Percentiles rank a stretch among this genome's conserved stretches.
phyloP scores from a whole-genome alignment of 2,888 invertebrate species.

The Automeris io region DNA sequence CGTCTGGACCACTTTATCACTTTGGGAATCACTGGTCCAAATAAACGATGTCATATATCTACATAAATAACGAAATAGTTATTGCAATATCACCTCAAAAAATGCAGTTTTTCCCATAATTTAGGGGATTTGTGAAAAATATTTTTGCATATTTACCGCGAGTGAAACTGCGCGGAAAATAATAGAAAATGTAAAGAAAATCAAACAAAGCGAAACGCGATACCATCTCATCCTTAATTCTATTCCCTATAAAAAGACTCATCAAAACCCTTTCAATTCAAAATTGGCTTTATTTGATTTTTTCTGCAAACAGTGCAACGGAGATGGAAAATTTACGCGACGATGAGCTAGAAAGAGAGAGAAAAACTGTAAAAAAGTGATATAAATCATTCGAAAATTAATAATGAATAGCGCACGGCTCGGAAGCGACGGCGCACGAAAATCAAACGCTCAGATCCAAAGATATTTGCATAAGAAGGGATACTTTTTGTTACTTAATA shows the following conservation, averaged over 20 bases:
- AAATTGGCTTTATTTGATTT: constrained; percentile 60
- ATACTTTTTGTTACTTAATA: constrained; percentile 39
- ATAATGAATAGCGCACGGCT: constrained; percentile 62
- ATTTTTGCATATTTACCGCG: too few relatives aligned
- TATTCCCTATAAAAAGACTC: constrained; percentile 41
- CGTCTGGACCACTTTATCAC: too few relatives aligned
- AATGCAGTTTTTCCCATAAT: too few relatives aligned
- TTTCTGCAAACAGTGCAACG: constrained; percentile 17
- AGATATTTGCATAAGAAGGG: constrained; percentile 67
- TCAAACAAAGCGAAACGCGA: constrained; percentile 1
- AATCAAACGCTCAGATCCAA: constrained; percentile 63
- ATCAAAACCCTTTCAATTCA: constrained; percentile 43
- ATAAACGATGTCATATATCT: too few relatives aligned
- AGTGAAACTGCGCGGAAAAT: too few relatives aligned
- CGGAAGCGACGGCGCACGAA: constrained; percentile 45
- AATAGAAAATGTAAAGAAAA: too few relatives aligned
- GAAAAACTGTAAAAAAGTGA: constrained; percentile 32
- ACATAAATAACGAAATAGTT: too few relatives aligned
- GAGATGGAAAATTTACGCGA: background rate
- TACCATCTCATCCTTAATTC: constrained; percentile 48
- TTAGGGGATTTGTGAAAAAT: too few relatives aligned
- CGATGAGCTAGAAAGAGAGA: constrained; percentile 13
- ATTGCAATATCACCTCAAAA: too few relatives aligned
- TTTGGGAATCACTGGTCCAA: too few relatives aligned
- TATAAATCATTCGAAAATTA: constrained; percentile 73